A percentile compares a stretch with the other conserved stretches of the same genome.
phyloP scores from a whole-genome alignment of 37 sponge, comb jelly and placozoan species.

The Bolinopsis microptera region DNA sequence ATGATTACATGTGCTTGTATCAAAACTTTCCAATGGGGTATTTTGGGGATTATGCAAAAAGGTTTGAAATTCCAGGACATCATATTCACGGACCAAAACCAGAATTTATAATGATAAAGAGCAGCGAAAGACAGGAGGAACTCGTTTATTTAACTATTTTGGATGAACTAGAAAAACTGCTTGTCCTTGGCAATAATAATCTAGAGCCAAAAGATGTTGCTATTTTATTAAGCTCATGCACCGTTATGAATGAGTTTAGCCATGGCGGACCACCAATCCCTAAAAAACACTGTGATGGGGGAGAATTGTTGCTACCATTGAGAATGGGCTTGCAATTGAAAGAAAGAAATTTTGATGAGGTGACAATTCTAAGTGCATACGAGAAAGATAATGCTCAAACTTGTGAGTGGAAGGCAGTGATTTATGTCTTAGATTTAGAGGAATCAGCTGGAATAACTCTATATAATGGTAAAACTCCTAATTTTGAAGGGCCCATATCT shows the following conservation, averaged over 20 bases:
- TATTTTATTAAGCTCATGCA: background rate
- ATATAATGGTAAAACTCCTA: background rate
- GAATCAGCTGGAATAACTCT: background rate
- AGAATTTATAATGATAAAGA: background rate
- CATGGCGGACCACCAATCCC: no score
- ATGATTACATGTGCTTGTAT: background rate
- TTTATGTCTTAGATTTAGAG: background rate
- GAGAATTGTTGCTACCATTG: no score
- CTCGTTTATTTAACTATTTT: background rate
- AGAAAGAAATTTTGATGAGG: background rate
- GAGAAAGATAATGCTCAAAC: background rate
- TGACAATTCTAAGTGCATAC: background rate
- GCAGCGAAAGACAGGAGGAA: background rate
- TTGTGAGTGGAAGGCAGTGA: background rate
- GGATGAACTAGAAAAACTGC: background rate
- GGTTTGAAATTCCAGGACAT: background rate
- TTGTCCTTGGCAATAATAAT: background rate
- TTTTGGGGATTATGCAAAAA: background rate
- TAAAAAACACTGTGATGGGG: no score
- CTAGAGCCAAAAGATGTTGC: background rate
- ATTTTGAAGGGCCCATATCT: background rate
- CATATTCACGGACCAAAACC: background rate
- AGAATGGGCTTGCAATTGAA: background rate
- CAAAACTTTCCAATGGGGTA: background rate
- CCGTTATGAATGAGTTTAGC: no score